A percentile compares a stretch with the other conserved stretches of the same genome.
These are phyloP conservation scores for Petrocephalus sullivani DNA, from an alignment of 2,797 vertebrate genomes.

Conservation along the genomic window DNA sequence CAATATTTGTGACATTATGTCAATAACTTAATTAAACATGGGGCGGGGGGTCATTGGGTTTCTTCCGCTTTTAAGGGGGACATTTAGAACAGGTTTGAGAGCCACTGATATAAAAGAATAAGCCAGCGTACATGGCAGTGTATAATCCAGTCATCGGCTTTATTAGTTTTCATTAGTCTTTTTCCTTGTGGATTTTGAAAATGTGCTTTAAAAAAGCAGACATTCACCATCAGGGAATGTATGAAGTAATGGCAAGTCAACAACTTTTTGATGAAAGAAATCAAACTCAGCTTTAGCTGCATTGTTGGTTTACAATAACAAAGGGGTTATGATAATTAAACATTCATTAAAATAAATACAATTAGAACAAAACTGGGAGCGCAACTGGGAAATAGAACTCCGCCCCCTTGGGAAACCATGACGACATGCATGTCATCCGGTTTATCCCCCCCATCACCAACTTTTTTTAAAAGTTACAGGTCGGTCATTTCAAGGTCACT, in stretches of 20 bases:
- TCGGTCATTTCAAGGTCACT: background rate
- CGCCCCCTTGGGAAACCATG: background rate
- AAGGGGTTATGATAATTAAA: background rate
- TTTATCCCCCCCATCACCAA: background rate
- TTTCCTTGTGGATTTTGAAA: slow-evolving; percentile 4
- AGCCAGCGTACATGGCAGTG: background rate
- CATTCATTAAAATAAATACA: background rate
- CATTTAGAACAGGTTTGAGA: background rate
- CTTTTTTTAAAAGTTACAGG: background rate
- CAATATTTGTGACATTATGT: background rate
- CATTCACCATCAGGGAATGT: slow-evolving; percentile 15
- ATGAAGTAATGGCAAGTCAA: background rate
- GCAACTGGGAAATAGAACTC: background rate
- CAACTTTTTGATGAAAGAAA: background rate
- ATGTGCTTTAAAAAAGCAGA: background rate
- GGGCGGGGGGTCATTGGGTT: background rate
- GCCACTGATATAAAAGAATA: background rate
- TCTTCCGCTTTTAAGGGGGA: background rate
- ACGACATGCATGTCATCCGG: background rate
- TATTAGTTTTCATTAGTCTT: slow-evolving; percentile 17
- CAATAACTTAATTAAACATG: background rate
- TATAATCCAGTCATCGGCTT: slow-evolving; percentile 22
- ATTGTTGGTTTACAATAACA: background rate
- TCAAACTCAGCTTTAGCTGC: background rate
- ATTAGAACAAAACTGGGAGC: background rate